Evolutionary conservation across 2,113 vertebrate species (phyloP).

Genomic region (Rhinogobius similis): DNA sequence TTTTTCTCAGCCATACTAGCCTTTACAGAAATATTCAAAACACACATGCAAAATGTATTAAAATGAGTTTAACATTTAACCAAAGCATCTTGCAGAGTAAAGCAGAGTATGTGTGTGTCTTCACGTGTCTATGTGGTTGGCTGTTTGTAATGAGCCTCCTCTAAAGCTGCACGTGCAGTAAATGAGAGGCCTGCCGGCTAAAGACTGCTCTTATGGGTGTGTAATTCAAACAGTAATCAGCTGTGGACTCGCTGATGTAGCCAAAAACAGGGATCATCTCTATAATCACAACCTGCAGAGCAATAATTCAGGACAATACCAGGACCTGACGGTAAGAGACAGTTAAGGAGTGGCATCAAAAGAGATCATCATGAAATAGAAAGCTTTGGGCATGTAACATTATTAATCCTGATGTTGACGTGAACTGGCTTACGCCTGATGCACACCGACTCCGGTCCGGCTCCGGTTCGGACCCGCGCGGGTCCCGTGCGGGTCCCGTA

Average conservation of each 20-base stretch:
- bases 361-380: conserved; percentile 2
- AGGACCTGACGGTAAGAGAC: neutral
- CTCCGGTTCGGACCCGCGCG: no score
- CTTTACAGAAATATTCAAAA: neutral
- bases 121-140: neutral
- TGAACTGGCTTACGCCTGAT: neutral
- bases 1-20: neutral
- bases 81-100: neutral
- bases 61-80: no score
- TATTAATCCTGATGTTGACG: neutral
- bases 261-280: conserved; percentile 12
- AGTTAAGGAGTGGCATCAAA: conserved; percentile 1
- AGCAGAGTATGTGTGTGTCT: neutral
- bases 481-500: no score
- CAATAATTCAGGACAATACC: conserved; percentile 13
- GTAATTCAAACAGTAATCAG: conserved; percentile 12
- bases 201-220: conserved; percentile 9
- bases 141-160: conserved; percentile 3
- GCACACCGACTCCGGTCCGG: neutral
- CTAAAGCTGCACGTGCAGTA: conserved; percentile 6
- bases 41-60: neutral
- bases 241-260: conserved; percentile 6
- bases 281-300: conserved; percentile 7
- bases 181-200: conserved; percentile 8
- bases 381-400: neutral